Evolutionary conservation across 1,140 invertebrate genomes (phyloP).

Genomic region (Eupristina koningsbergeri): DNA sequence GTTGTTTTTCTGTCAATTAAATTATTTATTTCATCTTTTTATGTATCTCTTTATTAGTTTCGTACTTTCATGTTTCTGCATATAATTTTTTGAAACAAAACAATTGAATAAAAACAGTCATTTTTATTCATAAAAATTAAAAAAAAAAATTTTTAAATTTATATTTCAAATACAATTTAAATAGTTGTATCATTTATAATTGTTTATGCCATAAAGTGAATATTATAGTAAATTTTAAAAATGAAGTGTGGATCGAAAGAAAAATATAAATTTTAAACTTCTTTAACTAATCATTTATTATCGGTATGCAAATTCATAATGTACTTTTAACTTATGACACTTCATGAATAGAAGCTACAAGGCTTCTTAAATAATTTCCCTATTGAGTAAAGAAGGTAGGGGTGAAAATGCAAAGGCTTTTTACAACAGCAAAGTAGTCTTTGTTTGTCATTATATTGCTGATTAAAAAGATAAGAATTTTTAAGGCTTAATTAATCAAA

Average conservation of each 20-base stretch:
- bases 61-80: no score
- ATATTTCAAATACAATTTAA: not conserved
- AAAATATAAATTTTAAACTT: not conserved
- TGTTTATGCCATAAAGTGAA: not conserved
- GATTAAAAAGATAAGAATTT: not conserved
- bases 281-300: not conserved
- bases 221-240: not conserved
- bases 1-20: no score
- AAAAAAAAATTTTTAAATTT: no score
- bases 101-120: no score
- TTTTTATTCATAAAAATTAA: no score
- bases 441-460: not conserved
- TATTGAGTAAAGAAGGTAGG: not conserved
- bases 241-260: not conserved
- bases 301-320: not conserved
- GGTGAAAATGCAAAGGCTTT: not conserved
- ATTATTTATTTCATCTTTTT: no score
- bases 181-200: not conserved
- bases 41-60: no score
- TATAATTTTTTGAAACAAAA: no score
- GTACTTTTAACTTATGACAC: not conserved
- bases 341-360: not conserved
- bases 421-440: not conserved
- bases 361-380: not conserved
- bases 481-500: not conserved